A percentile compares a stretch with the other conserved stretches of the same genome.
Conservation (phyloP, 2,113 vertebrate species). For the Octodon degus region DNA sequence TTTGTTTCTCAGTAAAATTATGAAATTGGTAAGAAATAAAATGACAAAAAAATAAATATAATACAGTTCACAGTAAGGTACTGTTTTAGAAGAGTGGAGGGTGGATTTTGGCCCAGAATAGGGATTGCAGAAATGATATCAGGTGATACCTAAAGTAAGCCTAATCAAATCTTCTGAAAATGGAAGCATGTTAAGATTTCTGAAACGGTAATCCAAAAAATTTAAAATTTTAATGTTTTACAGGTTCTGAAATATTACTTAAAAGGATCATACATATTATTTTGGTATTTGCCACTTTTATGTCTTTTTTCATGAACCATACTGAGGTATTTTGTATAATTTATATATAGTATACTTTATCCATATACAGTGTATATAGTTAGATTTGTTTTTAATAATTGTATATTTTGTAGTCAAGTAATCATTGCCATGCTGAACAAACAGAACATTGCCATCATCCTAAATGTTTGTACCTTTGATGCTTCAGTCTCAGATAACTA, state of each 20-base stretch:
- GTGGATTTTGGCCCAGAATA: neutral
- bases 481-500: neutral
- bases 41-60: neutral
- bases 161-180: neutral
- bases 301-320: neutral
- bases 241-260: conserved; percentile 1
- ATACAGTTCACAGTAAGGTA: neutral
- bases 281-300: conserved; percentile 14
- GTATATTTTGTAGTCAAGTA: neutral
- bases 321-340: neutral
- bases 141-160: conserved; percentile 18
- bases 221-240: conserved; percentile 25
- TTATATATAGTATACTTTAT: neutral
- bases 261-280: neutral
- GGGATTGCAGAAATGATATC: conserved; percentile 8
- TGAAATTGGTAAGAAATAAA: no score
- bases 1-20: no score
- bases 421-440: neutral
- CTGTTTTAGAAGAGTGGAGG: neutral
- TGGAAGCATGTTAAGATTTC: conserved; percentile 45
- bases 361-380: neutral
- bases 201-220: neutral
- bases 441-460: neutral
- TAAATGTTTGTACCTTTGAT: neutral
- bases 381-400: conserved; percentile 31